These are phyloP conservation scores for Vanessa cardui DNA, from an alignment of 2,888 invertebrate species.

Conservation along the genomic window DNA sequence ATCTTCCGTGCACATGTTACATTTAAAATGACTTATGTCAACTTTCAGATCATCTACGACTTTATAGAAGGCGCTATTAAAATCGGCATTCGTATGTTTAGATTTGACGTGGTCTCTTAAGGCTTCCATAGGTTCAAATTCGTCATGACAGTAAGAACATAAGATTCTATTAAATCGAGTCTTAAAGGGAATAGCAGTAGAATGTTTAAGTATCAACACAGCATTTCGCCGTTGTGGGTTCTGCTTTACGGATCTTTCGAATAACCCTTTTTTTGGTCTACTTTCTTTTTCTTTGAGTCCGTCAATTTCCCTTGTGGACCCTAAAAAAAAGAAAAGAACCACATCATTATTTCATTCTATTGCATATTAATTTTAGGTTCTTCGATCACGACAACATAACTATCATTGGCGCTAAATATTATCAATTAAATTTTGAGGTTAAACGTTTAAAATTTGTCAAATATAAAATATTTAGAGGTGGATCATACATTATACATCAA, in stretches of 20 bases:
- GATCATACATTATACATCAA: slow-evolving; percentile 49
- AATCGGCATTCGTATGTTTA: slow-evolving; percentile 66
- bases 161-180: slow-evolving; percentile 75
- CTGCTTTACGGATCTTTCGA: slow-evolving; percentile 77
- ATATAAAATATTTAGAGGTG: background rate
- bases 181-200: slow-evolving; percentile 75
- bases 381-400: slow-evolving; percentile 14
- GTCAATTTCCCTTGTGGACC: slow-evolving; percentile 69
- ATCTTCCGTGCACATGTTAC: slow-evolving; percentile 62
- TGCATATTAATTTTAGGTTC: slow-evolving; percentile 45
- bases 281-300: slow-evolving; percentile 64
- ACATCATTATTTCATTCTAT: slow-evolving; percentile 67
- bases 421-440: too few species aligned
- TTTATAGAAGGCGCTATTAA: slow-evolving; percentile 75
- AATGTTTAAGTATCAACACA: slow-evolving; percentile 70
- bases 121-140: slow-evolving; percentile 70
- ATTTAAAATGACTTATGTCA: slow-evolving; percentile 71
- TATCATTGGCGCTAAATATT: slow-evolving; percentile 4
- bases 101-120: slow-evolving; percentile 68
- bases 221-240: slow-evolving; percentile 77
- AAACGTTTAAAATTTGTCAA: too few species aligned
- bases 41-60: slow-evolving; percentile 72
- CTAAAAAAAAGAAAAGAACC: slow-evolving; percentile 78
- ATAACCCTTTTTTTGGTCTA: slow-evolving; percentile 77
- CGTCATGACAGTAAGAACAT: slow-evolving; percentile 76